Conservation (phyloP, 2,888 invertebrate species). For the Luperina testacea region DNA sequence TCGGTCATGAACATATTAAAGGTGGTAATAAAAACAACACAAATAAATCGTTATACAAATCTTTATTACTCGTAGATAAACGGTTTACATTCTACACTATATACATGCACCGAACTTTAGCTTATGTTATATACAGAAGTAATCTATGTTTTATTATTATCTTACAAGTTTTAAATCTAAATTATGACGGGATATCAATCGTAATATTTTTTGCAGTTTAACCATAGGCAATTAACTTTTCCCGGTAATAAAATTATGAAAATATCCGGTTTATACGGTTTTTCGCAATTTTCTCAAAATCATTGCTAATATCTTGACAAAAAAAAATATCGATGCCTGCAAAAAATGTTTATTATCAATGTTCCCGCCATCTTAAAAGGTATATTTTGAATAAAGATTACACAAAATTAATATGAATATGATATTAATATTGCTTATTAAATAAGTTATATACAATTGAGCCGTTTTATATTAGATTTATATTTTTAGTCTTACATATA, state of each 20-base stretch:
- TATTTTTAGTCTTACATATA: slow-evolving; percentile 44
- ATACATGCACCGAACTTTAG: slow-evolving; percentile 74
- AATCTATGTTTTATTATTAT: slow-evolving; percentile 47
- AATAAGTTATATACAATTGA: slow-evolving; percentile 64
- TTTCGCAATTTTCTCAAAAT: background rate
- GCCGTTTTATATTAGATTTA: slow-evolving; percentile 57
- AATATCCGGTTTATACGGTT: background rate
- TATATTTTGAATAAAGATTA: slow-evolving; percentile 45
- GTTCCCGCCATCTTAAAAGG: slow-evolving; percentile 9
- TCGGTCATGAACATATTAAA: background rate
- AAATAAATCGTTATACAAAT: slow-evolving; percentile 72
- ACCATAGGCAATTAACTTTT: background rate
- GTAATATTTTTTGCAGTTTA: slow-evolving; percentile 14
- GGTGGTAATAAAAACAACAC: slow-evolving; percentile 31
- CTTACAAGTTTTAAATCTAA: slow-evolving; percentile 50
- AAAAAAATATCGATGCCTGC: background rate
- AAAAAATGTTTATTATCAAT: slow-evolving; percentile 22
- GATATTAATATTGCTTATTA: slow-evolving; percentile 52
- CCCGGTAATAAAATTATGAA: background rate
- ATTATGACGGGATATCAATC: background rate
- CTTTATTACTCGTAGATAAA: slow-evolving; percentile 77
- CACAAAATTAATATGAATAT: slow-evolving; percentile 47
- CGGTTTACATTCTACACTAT: slow-evolving; percentile 73
- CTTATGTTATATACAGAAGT: slow-evolving; percentile 67
- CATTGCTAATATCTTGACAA: background rate